Conservation (phyloP, 2,888 invertebrate species). For the Nebria brevicollis region DNA sequence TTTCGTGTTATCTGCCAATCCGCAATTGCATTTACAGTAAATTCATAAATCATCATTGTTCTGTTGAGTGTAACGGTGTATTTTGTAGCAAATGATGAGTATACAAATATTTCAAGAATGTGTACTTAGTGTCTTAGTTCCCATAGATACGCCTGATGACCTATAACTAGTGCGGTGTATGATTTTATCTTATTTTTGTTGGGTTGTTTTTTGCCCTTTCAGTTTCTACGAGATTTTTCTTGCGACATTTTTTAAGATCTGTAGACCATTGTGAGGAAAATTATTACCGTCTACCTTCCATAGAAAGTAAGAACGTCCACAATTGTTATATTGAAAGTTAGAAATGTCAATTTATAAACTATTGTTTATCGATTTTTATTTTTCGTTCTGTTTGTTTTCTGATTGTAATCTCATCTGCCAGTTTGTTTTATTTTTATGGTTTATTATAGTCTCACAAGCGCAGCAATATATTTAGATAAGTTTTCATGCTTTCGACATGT, state of each 20-base stretch:
- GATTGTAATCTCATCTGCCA: neutral
- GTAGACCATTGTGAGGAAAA: neutral
- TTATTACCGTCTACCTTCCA: neutral
- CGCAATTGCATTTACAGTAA: neutral
- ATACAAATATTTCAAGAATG: constrained; percentile 8
- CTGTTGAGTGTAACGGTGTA: constrained; percentile 2
- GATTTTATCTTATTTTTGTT: neutral
- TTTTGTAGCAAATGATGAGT: neutral
- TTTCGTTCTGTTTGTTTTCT: neutral
- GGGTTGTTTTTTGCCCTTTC: constrained; percentile 8
- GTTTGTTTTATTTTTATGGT: too few relatives aligned
- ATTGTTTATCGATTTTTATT: neutral
- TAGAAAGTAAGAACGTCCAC: neutral
- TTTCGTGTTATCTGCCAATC: neutral
- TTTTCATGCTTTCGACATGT: too few relatives aligned
- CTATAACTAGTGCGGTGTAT: neutral
- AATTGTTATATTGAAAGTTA: neutral
- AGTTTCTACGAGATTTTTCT: neutral
- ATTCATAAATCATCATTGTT: constrained; percentile 11
- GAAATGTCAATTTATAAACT: neutral
- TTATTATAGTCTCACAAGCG: too few relatives aligned
- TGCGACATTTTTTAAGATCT: neutral
- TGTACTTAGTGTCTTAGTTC: neutral
- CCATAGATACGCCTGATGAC: constrained; percentile 2
- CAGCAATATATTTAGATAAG: too few relatives aligned